Conservation (phyloP, 1,140 invertebrate species). For the Teleopsis dalmanni region DNA sequence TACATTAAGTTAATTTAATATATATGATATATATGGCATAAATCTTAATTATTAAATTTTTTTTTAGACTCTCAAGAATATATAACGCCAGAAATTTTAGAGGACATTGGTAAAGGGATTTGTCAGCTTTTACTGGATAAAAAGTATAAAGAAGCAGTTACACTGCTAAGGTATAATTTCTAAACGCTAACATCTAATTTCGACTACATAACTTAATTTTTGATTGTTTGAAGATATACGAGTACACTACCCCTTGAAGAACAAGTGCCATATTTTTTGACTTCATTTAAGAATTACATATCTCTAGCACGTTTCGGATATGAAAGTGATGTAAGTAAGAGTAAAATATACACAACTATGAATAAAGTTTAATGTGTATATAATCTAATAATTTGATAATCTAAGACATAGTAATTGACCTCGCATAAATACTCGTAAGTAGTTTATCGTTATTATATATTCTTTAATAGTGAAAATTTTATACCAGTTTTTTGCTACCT, state of each 20-base stretch:
- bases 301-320: too few relatives aligned
- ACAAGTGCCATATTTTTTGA: too few relatives aligned
- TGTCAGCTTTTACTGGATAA: slow-evolving; percentile 24
- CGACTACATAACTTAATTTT: slow-evolving; percentile 25
- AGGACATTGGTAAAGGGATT: slow-evolving; percentile 23
- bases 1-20: too few relatives aligned
- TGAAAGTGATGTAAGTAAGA: too few relatives aligned
- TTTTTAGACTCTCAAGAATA: slow-evolving; percentile 12
- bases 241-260: too few relatives aligned
- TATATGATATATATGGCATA: not conserved
- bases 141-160: slow-evolving; percentile 29
- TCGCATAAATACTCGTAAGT: slow-evolving; percentile 23
- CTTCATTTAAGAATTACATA: too few relatives aligned
- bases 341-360: too few relatives aligned
- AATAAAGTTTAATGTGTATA: too few relatives aligned
- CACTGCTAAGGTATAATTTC: slow-evolving; percentile 26
- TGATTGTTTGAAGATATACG: too few relatives aligned
- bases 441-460: slow-evolving; percentile 26
- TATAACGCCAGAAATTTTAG: slow-evolving; percentile 34
- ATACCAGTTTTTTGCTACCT: slow-evolving; percentile 14
- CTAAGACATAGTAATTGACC: slow-evolving; percentile 7
- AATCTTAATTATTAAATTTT: not conserved
- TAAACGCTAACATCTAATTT: slow-evolving; percentile 28
- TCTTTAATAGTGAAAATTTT: slow-evolving; percentile 32
- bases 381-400: too few relatives aligned